These are phyloP conservation scores for Scarus forsteni DNA, from an alignment of 2,797 vertebrate genomes.

Conservation along the genomic window DNA sequence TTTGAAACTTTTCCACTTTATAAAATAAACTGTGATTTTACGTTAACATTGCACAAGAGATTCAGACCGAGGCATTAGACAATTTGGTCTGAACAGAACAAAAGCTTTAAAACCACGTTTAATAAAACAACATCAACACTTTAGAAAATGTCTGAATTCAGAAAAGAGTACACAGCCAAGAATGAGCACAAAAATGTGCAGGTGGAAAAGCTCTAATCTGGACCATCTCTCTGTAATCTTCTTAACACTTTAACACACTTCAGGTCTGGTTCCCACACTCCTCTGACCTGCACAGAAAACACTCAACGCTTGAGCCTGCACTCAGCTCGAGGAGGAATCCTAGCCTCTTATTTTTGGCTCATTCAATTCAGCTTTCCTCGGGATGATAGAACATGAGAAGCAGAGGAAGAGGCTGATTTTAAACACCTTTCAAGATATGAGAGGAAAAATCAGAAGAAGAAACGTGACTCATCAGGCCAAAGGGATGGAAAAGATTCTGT, in stretches of 20 bases:
- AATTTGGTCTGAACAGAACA: background rate
- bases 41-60: no score
- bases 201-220: background rate
- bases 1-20: no score
- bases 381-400: no score
- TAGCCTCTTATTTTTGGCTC: background rate
- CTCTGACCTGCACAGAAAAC: background rate
- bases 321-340: background rate
- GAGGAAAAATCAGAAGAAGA: no score
- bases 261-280: slow-evolving; percentile 4
- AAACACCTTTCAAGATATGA: no score
- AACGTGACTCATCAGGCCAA: no score
- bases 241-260: slow-evolving; percentile 2
- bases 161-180: background rate
- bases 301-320: background rate
- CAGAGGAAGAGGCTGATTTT: no score
- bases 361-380: background rate
- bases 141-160: background rate
- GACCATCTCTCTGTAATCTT: background rate
- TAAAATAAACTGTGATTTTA: no score
- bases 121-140: no score
- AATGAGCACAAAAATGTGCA: slow-evolving; percentile 8
- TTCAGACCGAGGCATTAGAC: background rate
- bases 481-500: no score
- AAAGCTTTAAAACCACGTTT: no score